Base-by-base conservation (phyloP, 1,140 invertebrate genomes). In the Drosophila azteca region DNA sequence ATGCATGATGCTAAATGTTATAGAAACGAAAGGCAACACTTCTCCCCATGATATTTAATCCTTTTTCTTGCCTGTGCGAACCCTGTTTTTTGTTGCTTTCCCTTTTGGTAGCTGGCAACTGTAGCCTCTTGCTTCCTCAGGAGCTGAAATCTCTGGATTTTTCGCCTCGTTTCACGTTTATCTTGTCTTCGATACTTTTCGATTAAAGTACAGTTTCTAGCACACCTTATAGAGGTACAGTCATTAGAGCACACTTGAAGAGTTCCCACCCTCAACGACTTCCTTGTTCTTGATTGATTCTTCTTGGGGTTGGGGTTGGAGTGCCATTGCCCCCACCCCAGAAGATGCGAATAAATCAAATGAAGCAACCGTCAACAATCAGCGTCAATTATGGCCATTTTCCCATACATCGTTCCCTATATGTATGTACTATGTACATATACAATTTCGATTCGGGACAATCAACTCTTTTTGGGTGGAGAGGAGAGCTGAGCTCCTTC, bases 341-440 rank as follows among this genome's bases (percentile, higher is more conserved):
- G 31, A 31, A n/a, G 22, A 26, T 8, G 44, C 22, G 17, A 41
- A 41, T 31, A 45, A 51, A 29, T 5, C 41, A 46, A 49, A 55
- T n/a, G 3, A 39, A 77, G 63, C 58, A 77, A 62, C 45, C 73
- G 58, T 76, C 52, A 46, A 69, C 72, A 87, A 87, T 87, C 83
- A 88, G 83, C 66, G 53, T 78, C 83, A 87, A 87, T 87, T 87
- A 85, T 77, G 48, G 50, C 22, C 52, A 52, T 60, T 45, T 75
- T 73, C 44, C 68, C 60, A 75, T 53, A 57, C 55, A 41, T 62
- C 44, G 41, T 69, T 52, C 66, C 52, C 52, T 61, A 48, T 17
- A 41, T 44, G 58, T 43, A n/a, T n/a, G n/a, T n/a, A n/a, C 31
- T 52, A 20, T 9, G 15, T 67, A 53, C 26, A 9, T 31, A 57